Percentiles rank a stretch among this genome's conserved stretches.
Evolutionary conservation across 2,113 vertebrate genomes (phyloP).

Genomic region (Rhineura floridana): DNA sequence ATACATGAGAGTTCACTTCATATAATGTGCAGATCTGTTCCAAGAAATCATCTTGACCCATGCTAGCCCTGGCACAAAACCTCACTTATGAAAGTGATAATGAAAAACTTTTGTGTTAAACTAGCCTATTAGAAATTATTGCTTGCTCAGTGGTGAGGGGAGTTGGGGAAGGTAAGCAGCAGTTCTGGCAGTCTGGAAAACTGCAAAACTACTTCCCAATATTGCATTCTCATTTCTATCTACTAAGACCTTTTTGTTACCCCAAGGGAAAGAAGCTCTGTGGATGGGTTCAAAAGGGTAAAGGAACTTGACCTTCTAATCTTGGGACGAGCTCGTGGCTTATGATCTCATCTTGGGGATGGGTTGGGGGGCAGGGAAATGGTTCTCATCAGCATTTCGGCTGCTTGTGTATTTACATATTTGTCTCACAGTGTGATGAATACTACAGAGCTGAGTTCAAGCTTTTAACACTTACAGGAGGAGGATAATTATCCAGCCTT

Average conservation of each 20-base stretch:
- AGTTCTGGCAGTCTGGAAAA: not conserved
- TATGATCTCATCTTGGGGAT: slow-evolving; percentile 17
- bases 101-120: not conserved
- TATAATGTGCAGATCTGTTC: not conserved
- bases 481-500: slow-evolving; percentile 48
- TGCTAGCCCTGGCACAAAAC: not conserved
- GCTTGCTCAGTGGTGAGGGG: not conserved
- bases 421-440: slow-evolving; percentile 1
- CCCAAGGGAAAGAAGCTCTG: slow-evolving; percentile 24
- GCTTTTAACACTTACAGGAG: slow-evolving; percentile 42
- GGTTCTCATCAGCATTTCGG: slow-evolving; percentile 9
- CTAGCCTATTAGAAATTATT: slow-evolving; percentile 8
- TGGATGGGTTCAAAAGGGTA: slow-evolving; percentile 32
- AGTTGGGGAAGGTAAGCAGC: not conserved
- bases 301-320: slow-evolving; percentile 28
- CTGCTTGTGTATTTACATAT: slow-evolving; percentile 31
- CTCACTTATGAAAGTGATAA: not conserved
- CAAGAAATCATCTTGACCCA: not conserved
- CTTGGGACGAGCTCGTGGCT: slow-evolving; percentile 50
- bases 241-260: slow-evolving; percentile 22
- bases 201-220: not conserved
- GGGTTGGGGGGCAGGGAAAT: not conserved
- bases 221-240: not conserved
- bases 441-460: slow-evolving; percentile 28
- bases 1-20: not conserved